Evolutionary conservation across 1,140 invertebrate genomes (phyloP).

Genomic region (Drosophila chauvacae): DNA sequence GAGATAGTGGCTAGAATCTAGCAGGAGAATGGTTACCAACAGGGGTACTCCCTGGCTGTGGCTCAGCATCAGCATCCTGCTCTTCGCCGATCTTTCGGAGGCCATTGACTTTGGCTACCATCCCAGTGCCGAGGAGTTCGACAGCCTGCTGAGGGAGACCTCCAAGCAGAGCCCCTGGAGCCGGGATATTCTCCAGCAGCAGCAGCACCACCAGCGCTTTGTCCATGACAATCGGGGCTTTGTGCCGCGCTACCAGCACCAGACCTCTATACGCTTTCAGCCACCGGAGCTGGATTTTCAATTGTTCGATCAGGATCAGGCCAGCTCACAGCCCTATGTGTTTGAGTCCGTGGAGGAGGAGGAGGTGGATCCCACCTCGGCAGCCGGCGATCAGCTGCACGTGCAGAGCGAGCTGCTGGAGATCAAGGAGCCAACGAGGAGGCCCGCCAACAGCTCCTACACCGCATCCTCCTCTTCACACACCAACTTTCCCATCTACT

Average conservation of each 20-base stretch:
- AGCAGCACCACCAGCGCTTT: conserved; percentile 17
- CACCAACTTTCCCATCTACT: conserved; percentile 70
- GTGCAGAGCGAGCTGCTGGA: conserved; percentile 62
- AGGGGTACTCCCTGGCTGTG: conserved; percentile 14
- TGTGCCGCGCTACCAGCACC: conserved; percentile 55
- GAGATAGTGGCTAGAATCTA: neutral
- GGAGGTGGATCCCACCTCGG: neutral
- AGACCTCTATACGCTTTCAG: conserved; percentile 25
- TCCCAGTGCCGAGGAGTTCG: conserved; percentile 82
- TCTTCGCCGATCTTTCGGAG: conserved; percentile 30
- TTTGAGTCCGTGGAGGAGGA: conserved; percentile 58
- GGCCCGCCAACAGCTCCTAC: neutral
- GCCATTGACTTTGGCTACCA: conserved; percentile 79
- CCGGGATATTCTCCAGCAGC: conserved; percentile 57
- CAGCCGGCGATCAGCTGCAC: conserved; percentile 30
- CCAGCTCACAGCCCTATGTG: conserved; percentile 43
- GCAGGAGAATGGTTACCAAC: conserved; percentile 2
- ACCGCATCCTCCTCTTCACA: neutral
- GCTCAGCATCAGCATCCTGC: conserved; percentile 38
- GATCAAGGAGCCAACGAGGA: conserved; percentile 29
- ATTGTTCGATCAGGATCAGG: conserved; percentile 46
- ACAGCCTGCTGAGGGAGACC: conserved; percentile 67
- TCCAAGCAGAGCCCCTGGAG: conserved; percentile 54
- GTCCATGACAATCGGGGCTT: conserved; percentile 29
- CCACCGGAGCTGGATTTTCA: conserved; percentile 59